These are phyloP conservation scores for Amia ocellicauda DNA, from an alignment of 2,113 vertebrate species.

Conservation along the genomic window DNA sequence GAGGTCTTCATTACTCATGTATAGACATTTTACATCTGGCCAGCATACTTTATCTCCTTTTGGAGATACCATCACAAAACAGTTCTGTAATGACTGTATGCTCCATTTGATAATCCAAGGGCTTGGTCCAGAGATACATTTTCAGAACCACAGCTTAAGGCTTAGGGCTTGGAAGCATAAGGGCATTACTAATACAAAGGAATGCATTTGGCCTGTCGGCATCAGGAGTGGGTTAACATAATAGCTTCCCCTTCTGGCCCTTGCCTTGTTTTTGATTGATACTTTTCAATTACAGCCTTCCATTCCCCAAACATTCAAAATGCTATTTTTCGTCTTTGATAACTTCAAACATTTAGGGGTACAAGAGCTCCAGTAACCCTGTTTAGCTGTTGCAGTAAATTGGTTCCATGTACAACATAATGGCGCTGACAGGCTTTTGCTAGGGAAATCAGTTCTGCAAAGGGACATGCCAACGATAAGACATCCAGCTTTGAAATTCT, in stretches of 20 bases:
- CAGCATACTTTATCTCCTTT: conserved; percentile 52
- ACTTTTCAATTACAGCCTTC: conserved; percentile 99
- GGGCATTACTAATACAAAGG: conserved; percentile 68
- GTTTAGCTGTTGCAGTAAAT: conserved; percentile 98
- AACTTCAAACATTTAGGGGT: conserved; percentile 96
- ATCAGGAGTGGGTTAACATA: conserved; percentile 65
- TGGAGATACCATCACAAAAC: conserved; percentile 65
- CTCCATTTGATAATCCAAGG: conserved; percentile 63
- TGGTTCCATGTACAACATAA: conserved; percentile 99
- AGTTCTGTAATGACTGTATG: conserved; percentile 64
- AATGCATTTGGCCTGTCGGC: conserved; percentile 61
- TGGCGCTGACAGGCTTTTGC: conserved; percentile 98
- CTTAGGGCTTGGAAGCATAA: conserved; percentile 58
- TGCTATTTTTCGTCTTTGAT: conserved; percentile 86
- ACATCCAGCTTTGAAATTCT: conserved; percentile 98
- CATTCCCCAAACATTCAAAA: conserved; percentile 94
- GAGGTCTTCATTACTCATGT: conserved; percentile 69
- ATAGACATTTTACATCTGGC: conserved; percentile 66
- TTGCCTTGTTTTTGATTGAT: conserved; percentile 97
- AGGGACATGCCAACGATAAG: conserved; percentile 97
- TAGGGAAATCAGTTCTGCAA: conserved; percentile 99
- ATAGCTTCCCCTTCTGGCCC: conserved; percentile 69
- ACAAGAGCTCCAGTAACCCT: conserved; percentile 87
- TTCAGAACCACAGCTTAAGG: conserved; percentile 38
- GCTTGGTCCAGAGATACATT: conserved; percentile 33